Evolutionary conservation across 2,113 vertebrate genomes (phyloP).

Genomic region (Anser brachyrhynchus): DNA sequence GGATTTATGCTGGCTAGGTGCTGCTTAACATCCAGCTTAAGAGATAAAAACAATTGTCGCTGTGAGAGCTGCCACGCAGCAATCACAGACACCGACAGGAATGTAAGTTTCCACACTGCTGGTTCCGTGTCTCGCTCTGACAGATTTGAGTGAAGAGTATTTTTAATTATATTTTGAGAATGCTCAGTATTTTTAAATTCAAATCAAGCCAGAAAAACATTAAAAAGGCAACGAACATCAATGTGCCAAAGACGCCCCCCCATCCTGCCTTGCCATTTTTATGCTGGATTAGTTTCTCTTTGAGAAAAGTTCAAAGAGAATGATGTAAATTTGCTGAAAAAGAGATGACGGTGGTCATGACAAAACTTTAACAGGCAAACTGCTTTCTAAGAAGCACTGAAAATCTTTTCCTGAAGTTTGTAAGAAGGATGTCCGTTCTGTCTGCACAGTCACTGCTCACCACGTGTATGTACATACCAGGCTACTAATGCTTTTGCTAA

Average conservation of each 20-base stretch:
- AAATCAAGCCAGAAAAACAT: not conserved
- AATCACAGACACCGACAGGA: not conserved
- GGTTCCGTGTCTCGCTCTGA: not conserved
- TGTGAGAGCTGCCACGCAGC: not conserved
- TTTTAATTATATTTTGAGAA: not conserved
- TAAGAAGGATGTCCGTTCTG: not conserved
- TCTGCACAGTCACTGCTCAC: not conserved
- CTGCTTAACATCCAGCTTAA: not conserved
- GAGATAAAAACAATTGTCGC: not conserved
- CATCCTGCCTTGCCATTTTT: not conserved
- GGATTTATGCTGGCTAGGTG: not conserved
- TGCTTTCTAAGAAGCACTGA: not conserved
- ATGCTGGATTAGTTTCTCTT: not conserved
- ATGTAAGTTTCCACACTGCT: not conserved
- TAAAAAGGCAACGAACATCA: not conserved
- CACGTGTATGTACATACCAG: not conserved
- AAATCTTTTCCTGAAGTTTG: not conserved
- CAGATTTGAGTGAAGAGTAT: not conserved
- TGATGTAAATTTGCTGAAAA: not conserved
- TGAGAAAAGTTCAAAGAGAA: not conserved
- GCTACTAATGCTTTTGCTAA: not conserved
- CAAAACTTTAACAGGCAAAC: not conserved
- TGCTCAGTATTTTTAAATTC: not conserved
- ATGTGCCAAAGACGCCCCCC: not conserved
- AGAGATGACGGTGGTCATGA: not conserved